Evolutionary conservation across 2,888 invertebrate species (phyloP), one percentile per base, ranked within the genome.

Genomic region (Brachynemurus nebulosus): DNA sequence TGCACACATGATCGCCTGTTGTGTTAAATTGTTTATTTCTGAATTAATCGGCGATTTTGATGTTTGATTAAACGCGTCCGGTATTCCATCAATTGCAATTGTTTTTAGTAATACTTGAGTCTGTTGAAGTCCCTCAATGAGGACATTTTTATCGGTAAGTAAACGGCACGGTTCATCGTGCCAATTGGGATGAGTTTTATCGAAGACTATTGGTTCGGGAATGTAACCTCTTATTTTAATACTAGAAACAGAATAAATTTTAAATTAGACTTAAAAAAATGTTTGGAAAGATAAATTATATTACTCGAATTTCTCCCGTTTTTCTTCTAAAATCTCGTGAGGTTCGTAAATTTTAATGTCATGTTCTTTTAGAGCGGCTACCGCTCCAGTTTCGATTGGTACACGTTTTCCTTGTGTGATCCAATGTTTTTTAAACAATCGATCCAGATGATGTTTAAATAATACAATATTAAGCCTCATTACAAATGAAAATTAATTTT

Each of bases 41-140:
- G n/a, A n/a, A n/a, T n/a, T n/a, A n/a, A n/a, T n/a, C n/a, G n/a
- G n/a, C n/a, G n/a, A n/a, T n/a, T 62, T 57, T 9, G 71, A 64
- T 4, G 67, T 55, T 44, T 73, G 69, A 55, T 75, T 67, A 44
- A 81, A 65, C 50, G 64, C 67, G 7, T 71, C 64, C 1, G 85
- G 84, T 41, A 86, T 65, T 46, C 65, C 70, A 34, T 74, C 64
- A 46, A 78, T 62, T 58, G 75, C 68, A 4, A 86, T 63, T 1
- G 86, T 76, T 58, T 91, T 91, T 3, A 86, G 85, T 5, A 92
- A 64, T n/a, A 80, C 65, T 64, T 84, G 79, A 1, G 86, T 86
- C 66, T 92, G 91, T 2, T 71, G 60, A 42, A 82, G 55, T 9
- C 89, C 91, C 63, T 79, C 76, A 18, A 85, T 56, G 3, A 86